Evolutionary conservation across 1,140 invertebrate genomes (phyloP).

Genomic region (Episyrphus balteatus): DNA sequence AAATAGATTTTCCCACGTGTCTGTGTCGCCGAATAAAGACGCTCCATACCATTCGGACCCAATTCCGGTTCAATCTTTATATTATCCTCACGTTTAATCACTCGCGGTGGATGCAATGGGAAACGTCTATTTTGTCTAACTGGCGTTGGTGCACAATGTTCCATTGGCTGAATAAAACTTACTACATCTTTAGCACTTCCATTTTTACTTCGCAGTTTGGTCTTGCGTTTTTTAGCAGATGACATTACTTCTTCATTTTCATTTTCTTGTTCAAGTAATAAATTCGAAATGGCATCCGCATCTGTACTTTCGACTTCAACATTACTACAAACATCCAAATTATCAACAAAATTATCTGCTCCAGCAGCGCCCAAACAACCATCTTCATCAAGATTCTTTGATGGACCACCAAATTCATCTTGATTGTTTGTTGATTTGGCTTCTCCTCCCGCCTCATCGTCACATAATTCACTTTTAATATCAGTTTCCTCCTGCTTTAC

Average conservation of each 20-base stretch:
- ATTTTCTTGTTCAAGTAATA: conserved; percentile 8
- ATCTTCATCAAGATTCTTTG: not conserved
- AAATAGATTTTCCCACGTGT: conserved; percentile 62
- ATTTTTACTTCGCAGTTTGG: conserved; percentile 18
- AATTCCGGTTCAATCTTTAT: conserved; percentile 47
- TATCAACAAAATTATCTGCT: conserved; percentile 23
- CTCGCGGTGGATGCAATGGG: conserved; percentile 36
- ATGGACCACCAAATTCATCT: conserved; percentile 1
- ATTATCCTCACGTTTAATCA: conserved; percentile 44
- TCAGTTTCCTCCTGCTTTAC: conserved; percentile 14
- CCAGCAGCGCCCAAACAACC: not conserved
- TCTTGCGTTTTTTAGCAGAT: conserved; percentile 9
- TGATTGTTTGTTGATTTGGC: not conserved
- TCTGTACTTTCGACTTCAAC: conserved; percentile 33
- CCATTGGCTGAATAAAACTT: conserved; percentile 20
- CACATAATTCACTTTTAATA: conserved; percentile 2
- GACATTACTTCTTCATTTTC: conserved; percentile 17
- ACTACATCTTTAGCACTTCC: conserved; percentile 28
- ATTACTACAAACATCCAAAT: conserved; percentile 32
- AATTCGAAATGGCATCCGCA: conserved; percentile 10
- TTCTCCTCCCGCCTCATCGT: too few species aligned
- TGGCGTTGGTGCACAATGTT: conserved; percentile 19
- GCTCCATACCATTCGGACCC: conserved; percentile 50
- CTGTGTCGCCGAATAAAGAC: conserved; percentile 50
- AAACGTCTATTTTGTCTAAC: conserved; percentile 46